Percentiles rank a stretch among this genome's conserved stretches.
Evolutionary conservation across 1,140 invertebrate species (phyloP).

Genomic region (Tetramorium parvispinum): DNA sequence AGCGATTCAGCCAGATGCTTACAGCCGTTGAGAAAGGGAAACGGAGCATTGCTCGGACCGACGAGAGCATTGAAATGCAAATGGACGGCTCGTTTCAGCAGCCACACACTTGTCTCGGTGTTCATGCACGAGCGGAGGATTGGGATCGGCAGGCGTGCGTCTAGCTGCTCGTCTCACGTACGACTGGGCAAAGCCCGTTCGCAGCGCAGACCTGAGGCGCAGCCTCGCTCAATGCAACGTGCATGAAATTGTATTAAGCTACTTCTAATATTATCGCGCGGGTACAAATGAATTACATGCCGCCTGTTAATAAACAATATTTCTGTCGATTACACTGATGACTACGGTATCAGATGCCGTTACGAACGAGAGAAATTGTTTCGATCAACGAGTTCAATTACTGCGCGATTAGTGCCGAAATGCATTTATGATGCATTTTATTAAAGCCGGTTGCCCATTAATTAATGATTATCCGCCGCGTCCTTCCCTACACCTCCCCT

Average conservation of each 20-base stretch:
- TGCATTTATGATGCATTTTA: conserved; percentile 58
- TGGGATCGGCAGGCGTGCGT: conserved; percentile 42
- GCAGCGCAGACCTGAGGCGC: conserved; percentile 40
- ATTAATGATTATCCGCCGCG: conserved; percentile 50
- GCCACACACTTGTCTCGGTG: conserved; percentile 35
- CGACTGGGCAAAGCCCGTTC: conserved; percentile 52
- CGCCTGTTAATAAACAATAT: conserved; percentile 39
- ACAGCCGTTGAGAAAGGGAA: conserved; percentile 65
- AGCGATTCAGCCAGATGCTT: conserved; percentile 66
- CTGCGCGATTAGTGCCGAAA: conserved; percentile 39
- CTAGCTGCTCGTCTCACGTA: conserved; percentile 61
- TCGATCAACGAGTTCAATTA: conserved; percentile 44
- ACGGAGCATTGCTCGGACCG: conserved; percentile 71
- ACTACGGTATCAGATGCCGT: conserved; percentile 10
- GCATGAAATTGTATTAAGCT: conserved; percentile 37
- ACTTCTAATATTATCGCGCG: conserved; percentile 35
- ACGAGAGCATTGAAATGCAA: conserved; percentile 79
- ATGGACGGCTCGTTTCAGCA: conserved; percentile 64
- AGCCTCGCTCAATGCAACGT: conserved; percentile 14
- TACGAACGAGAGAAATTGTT: conserved; percentile 26
- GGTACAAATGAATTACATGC: conserved; percentile 3
- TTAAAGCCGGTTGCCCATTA: conserved; percentile 46
- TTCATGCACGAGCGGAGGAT: conserved; percentile 52
- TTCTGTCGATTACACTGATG: conserved; percentile 6
- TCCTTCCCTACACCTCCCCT: background rate